These are phyloP conservation scores for Varanus komodoensis DNA, from an alignment of 2,113 vertebrate species.

Conservation along the genomic window DNA sequence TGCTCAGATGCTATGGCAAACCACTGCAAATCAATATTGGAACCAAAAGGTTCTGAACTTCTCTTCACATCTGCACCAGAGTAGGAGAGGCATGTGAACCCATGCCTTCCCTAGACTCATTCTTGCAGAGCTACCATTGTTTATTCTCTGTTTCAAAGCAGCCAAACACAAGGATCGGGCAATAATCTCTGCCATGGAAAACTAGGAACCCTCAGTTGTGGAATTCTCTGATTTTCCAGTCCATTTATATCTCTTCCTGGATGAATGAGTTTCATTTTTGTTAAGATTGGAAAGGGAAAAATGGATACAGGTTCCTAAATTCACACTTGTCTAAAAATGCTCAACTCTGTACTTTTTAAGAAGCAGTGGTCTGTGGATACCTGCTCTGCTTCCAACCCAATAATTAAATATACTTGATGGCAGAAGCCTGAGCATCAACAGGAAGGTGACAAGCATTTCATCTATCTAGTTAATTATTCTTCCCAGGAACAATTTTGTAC, in stretches of 20 bases:
- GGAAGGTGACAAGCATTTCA: not conserved
- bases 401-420: not conserved
- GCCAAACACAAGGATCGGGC: not conserved
- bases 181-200: no score
- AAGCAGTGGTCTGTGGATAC: not conserved
- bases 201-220: no score
- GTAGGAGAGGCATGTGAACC: not conserved
- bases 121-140: not conserved
- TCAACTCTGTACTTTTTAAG: not conserved
- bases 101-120: not conserved
- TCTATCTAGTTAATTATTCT: not conserved
- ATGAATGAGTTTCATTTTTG: no score
- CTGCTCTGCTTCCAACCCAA: not conserved
- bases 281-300: no score
- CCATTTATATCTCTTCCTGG: no score
- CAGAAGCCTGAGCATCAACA: not conserved
- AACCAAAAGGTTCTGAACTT: not conserved
- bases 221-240: no score
- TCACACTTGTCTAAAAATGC: no score
- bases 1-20: not conserved
- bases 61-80: not conserved
- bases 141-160: not conserved
- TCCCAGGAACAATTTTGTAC: not conserved
- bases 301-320: no score
- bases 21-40: not conserved